Evolutionary conservation across 2,113 vertebrate genomes (phyloP).

Genomic region (Pteropus alecto): DNA sequence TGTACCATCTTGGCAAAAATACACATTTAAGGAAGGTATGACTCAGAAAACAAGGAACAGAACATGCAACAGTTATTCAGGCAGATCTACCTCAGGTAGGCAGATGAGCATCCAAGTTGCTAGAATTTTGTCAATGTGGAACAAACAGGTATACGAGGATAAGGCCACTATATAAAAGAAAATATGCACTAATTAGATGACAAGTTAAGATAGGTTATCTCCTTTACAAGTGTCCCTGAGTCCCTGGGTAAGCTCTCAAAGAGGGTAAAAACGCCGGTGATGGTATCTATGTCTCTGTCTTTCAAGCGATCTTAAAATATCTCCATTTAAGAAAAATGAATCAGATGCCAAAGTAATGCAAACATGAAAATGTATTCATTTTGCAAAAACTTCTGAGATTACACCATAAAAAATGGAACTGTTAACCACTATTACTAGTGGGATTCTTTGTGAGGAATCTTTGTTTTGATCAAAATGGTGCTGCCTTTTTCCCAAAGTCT

Average conservation of each 20-base stretch:
- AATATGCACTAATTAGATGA: neutral
- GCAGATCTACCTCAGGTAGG: constrained; percentile 46
- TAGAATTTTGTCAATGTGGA: neutral
- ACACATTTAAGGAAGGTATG: constrained; percentile 53
- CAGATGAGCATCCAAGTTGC: neutral
- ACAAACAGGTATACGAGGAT: neutral
- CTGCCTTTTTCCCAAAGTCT: neutral
- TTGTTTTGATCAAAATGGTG: neutral
- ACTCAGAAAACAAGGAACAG: constrained; percentile 73
- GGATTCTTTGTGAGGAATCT: neutral
- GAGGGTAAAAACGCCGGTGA: neutral
- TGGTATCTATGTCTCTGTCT: neutral
- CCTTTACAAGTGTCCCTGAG: neutral
- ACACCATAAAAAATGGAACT: neutral
- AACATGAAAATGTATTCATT: neutral
- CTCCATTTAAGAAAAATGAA: constrained; percentile 31
- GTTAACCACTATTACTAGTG: neutral
- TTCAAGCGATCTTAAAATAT: neutral
- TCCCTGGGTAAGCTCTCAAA: neutral
- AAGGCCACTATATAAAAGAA: neutral
- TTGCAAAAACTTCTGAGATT: neutral
- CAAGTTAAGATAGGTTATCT: neutral
- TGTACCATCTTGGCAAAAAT: constrained; percentile 70
- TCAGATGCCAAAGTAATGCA: neutral
- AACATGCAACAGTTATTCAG: constrained; percentile 35